Base-by-base conservation (phyloP, 2,797 vertebrate genomes). In the Danio aesculapii region DNA sequence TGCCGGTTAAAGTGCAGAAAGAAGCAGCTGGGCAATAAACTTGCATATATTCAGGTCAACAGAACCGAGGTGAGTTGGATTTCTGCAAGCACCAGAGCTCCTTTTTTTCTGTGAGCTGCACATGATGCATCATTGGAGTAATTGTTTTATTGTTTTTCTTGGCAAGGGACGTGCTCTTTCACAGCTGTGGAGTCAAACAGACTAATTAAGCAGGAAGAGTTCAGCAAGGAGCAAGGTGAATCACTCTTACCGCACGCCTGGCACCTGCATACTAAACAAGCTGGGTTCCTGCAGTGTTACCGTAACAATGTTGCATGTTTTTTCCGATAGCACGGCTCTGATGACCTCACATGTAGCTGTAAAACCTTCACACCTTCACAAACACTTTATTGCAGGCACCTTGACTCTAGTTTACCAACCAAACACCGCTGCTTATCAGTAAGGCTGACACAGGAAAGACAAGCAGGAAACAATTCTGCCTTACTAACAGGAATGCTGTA, bases 181-280 rank as follows among this genome's bases (percentile, higher is more conserved):
- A 81, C 79, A 85, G 84, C 84, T 84, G 81, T 83, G 67, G 70
- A 82, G 74, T 77, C 62, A 76, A 67, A 68, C 77, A 16, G 75
- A 72, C 71, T 86, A 86, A 84, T 83, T 86, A 85, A 79, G 84
- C 17, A 62, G 77, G 78, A 69, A 50, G 72, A 89, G 78, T 83
- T 83, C 73, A 88, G 66, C 21, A 79, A 88, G 87, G 87, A 83
- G 12, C 86, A 84, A 85, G 83, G 81, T 90, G 87, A 86, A 88
- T 92, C 87, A 89, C 84, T 88, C 84, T 91, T 88, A 90, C 89
- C 84, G 88, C 88, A 90, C 88, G 61, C 77, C 83, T 87, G 88
- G 89, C 88, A 90, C 87, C 86, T 84, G 84, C 75, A 62, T 84
- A 87, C 84, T 89, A 87, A 88, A 70, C 74, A 81, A 90, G 85